Evolutionary conservation across 1,140 invertebrate species (phyloP), one percentile per base, ranked within the genome.

Genomic region (Drosophila mojavensis): DNA sequence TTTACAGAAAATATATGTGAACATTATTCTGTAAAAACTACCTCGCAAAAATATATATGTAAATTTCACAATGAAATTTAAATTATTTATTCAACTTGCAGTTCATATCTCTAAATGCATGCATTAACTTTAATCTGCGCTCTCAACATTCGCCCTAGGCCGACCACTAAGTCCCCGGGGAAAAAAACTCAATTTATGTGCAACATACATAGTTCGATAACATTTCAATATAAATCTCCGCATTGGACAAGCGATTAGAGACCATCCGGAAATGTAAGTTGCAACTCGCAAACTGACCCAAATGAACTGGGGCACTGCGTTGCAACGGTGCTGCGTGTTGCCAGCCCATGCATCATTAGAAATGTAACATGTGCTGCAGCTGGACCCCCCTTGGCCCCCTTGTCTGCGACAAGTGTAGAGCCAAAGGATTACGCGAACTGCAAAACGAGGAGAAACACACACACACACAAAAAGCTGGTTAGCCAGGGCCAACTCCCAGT

Each of bases 311-410:
- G 54, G 9, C 64, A 60, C 51, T 51, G 45, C 64, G 62, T 24
- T 39, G 10, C 64, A 66, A 66, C 51, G 7, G 17, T 6, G 60
- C 53, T 66, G 61, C 43, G 65, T 78, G 79, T 83, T 83, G 59
- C 76, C 76, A 65, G 76, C 43, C 77, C 76, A 86, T 86, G 83
- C 84, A 84, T 88, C 83, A 88, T 88, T 88, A 83, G 83, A 80
- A 83, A 78, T 89, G 83, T 89, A 83, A 75, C 82, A 81, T 85
- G 82, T 81, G 81, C 60, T 59, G 63, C 55, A 53, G 62, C 53
- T 36, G 17, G 63, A 43, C 45, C 36, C 63, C 63, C 26, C 4
- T 30, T 24, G 20, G 28, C 15, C 45, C 36, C 4, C 4, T 13
- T 3, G 13, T 28, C n/a, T 45, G 41, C 36, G 36, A 43, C 63